phyloP scores from a whole-genome alignment of 1,140 invertebrate genomes.

The Bathynomus jamesi region DNA sequence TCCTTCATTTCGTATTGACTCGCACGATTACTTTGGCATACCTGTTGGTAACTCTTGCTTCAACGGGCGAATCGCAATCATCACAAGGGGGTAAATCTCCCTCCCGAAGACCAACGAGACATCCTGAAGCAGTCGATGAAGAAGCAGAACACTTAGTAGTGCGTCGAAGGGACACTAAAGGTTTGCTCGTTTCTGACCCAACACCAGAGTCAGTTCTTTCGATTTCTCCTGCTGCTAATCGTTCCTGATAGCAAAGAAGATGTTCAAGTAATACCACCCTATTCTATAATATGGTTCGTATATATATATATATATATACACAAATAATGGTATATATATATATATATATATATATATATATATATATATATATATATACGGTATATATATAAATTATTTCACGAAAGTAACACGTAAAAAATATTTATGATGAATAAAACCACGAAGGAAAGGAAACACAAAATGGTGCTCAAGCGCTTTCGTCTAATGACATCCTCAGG shows the following conservation, averaged over 20 bases:
- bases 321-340: too few relatives aligned
- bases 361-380: background rate
- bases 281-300: background rate
- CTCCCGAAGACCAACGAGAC: conserved; percentile 6
- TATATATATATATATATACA: too few relatives aligned
- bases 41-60: conserved; percentile 58
- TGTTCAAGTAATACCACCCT: too few relatives aligned
- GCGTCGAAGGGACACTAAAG: conserved; percentile 44
- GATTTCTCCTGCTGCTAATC: background rate
- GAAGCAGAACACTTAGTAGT: background rate
- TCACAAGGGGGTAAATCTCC: conserved; percentile 50
- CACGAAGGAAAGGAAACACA: too few relatives aligned
- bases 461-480: too few relatives aligned
- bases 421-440: too few relatives aligned
- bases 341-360: background rate
- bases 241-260: background rate
- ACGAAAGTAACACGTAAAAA: too few relatives aligned
- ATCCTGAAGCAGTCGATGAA: background rate
- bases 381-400: too few relatives aligned
- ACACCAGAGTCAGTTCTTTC: conserved; percentile 81
- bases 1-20: too few relatives aligned
- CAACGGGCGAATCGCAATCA: conserved; percentile 65
- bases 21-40: too few relatives aligned
- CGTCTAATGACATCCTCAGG: too few relatives aligned
- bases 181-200: conserved; percentile 82